Percentiles rank a stretch among this genome's conserved stretches.
These are phyloP conservation scores for Platysternon megacephalum DNA, from an alignment of 2,113 vertebrate species.

Conservation along the genomic window DNA sequence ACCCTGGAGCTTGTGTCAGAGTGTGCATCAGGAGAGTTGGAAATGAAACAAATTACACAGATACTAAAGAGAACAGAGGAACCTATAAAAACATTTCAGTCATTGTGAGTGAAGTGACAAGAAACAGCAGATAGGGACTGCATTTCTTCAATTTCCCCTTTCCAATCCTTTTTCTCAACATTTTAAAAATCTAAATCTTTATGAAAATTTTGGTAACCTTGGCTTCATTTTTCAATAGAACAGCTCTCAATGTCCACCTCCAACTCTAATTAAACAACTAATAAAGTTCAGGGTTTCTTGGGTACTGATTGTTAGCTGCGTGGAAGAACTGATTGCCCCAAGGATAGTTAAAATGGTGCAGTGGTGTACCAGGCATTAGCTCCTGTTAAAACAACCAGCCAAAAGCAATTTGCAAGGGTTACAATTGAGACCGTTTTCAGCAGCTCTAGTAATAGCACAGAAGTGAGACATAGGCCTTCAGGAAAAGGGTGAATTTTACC, in stretches of 20 bases:
- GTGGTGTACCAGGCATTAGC: neutral
- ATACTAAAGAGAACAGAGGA: conserved; percentile 8
- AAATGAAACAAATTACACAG: conserved; percentile 26
- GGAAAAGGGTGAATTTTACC: neutral
- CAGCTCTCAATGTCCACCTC: neutral
- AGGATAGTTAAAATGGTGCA: neutral
- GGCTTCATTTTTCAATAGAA: conserved; percentile 8
- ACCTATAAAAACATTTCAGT: conserved; percentile 47
- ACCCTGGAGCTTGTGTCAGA: conserved; percentile 14
- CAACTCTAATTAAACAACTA: neutral
- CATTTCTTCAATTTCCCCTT: conserved; percentile 38
- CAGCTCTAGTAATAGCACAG: neutral
- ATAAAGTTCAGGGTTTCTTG: neutral
- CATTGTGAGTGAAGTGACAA: conserved; percentile 54
- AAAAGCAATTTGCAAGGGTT: neutral
- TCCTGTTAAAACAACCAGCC: neutral
- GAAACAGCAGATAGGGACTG: neutral
- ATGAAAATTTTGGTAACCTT: neutral
- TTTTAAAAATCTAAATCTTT: conserved; percentile 5
- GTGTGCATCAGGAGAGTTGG: neutral
- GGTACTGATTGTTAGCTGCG: neutral
- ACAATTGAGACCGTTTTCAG: neutral
- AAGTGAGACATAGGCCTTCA: neutral
- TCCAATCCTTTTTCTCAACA: neutral
- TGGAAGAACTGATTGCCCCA: neutral